phyloP scores from a whole-genome alignment of 2,888 invertebrate species.

The Drosophila maculinotata region DNA sequence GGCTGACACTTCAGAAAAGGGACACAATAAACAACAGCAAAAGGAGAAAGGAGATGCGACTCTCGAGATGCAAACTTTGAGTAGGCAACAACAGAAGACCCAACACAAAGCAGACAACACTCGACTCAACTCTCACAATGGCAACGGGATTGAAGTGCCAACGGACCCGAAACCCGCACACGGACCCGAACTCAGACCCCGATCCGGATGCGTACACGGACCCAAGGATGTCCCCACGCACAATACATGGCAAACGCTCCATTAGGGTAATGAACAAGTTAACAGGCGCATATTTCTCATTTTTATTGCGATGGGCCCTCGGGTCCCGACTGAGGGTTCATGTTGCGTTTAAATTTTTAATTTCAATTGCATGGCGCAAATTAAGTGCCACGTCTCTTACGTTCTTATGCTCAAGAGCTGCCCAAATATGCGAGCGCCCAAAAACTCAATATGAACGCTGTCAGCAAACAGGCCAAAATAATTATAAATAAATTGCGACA shows the following conservation, averaged over 20 bases:
- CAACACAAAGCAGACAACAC: constrained; percentile 54
- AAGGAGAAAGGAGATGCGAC: constrained; percentile 18
- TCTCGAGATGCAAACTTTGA: constrained; percentile 27
- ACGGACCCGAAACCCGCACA: background rate
- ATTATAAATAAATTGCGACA: constrained; percentile 71
- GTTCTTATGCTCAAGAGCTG: constrained; percentile 30
- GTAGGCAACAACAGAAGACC: constrained; percentile 16
- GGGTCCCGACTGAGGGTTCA: constrained; percentile 24
- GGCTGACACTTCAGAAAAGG: constrained; percentile 51
- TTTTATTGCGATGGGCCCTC: constrained; percentile 53
- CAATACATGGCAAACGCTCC: constrained; percentile 67
- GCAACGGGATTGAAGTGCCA: constrained; percentile 54
- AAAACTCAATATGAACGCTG: constrained; percentile 56
- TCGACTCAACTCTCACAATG: constrained; percentile 33
- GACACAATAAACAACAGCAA: constrained; percentile 58
- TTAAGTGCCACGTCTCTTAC: constrained; percentile 43
- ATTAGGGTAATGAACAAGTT: constrained; percentile 81
- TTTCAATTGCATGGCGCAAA: constrained; percentile 70
- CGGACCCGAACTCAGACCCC: background rate
- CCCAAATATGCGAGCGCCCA: constrained; percentile 31
- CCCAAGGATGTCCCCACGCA: constrained; percentile 17
- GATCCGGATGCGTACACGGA: constrained; percentile 2
- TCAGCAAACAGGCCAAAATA: constrained; percentile 64
- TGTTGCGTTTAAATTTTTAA: constrained; percentile 73
- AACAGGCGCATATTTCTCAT: constrained; percentile 78